phyloP scores from a whole-genome alignment of 2,888 invertebrate genomes.

The Palloptera scutellata region DNA sequence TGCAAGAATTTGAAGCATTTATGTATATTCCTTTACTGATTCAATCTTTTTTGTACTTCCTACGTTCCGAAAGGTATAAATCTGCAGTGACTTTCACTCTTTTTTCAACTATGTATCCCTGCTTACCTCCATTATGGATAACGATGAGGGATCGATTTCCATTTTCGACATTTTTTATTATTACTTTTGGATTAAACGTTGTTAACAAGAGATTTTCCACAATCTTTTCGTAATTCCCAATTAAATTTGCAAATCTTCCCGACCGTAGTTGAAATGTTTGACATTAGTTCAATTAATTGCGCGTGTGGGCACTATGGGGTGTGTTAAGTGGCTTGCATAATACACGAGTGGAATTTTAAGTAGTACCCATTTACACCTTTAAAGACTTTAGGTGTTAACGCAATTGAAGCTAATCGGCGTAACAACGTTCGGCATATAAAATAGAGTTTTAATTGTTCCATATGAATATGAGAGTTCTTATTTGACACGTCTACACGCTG shows the following conservation, averaged over 20 bases:
- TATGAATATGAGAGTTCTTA: too few species aligned
- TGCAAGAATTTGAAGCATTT: not conserved
- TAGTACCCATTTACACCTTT: too few species aligned
- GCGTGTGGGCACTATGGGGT: slow-evolving; percentile 4
- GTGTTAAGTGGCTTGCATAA: slow-evolving; percentile 8
- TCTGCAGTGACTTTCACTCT: slow-evolving; percentile 1
- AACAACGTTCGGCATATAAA: too few species aligned
- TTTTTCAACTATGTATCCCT: slow-evolving; percentile 15
- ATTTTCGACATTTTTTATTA: slow-evolving; percentile 68
- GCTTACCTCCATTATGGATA: slow-evolving; percentile 88
- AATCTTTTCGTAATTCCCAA: slow-evolving; percentile 10
- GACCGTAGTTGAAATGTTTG: slow-evolving; percentile 33
- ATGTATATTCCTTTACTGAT: too few species aligned
- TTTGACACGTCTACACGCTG: too few species aligned
- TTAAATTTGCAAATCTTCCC: slow-evolving; percentile 10
- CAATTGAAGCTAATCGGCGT: too few species aligned
- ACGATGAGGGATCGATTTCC: slow-evolving; percentile 80
- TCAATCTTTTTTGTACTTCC: not conserved
- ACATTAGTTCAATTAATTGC: slow-evolving; percentile 27
- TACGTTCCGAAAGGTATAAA: not conserved
- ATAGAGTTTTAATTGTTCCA: too few species aligned
- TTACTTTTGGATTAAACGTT: slow-evolving; percentile 7
- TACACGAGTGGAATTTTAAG: too few species aligned
- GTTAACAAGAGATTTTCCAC: not conserved
- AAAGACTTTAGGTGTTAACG: too few species aligned